Evolutionary conservation across 1,140 invertebrate species (phyloP).

Genomic region (Meloidogyne hapla): DNA sequence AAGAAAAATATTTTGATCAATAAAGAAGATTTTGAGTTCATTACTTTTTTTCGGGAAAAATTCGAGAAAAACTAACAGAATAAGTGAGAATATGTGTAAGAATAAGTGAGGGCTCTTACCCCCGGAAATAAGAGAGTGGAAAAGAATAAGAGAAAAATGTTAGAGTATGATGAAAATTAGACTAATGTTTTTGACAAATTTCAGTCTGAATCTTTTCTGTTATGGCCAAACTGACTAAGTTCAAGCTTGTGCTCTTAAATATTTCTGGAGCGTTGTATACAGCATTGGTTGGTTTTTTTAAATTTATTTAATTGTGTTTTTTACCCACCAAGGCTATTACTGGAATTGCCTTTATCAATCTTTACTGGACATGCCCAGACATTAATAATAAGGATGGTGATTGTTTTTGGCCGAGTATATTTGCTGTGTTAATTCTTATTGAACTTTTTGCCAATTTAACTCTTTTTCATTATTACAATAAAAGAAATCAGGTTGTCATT

Average conservation of each 20-base stretch:
- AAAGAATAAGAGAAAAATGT: no score
- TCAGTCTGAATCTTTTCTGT: no score
- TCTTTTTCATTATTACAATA: constrained; percentile 51
- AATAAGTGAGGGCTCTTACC: no score
- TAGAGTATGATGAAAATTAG: no score
- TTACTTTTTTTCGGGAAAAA: no score
- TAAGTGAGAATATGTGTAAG: no score
- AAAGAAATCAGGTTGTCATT: constrained; percentile 39
- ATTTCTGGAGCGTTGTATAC: constrained; percentile 14
- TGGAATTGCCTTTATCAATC: constrained; percentile 36
- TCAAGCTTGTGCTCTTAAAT: neutral
- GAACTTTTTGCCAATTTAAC: constrained; percentile 38
- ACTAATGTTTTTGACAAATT: no score
- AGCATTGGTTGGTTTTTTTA: neutral
- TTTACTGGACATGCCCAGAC: constrained; percentile 44
- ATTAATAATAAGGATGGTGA: constrained; percentile 36
- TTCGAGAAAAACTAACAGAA: no score
- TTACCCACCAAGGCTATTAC: constrained; percentile 30
- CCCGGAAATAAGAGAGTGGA: no score
- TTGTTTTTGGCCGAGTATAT: constrained; percentile 31
- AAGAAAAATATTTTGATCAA: no score
- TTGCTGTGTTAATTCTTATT: constrained; percentile 39
- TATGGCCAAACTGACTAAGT: neutral
- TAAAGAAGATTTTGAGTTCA: no score
- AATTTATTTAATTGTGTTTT: neutral